Evolutionary conservation across 35 echinoderm and acorn worm genomes (phyloP), one percentile per base, ranked within the genome.

Genomic region (Heliocidaris erythrogramma): DNA sequence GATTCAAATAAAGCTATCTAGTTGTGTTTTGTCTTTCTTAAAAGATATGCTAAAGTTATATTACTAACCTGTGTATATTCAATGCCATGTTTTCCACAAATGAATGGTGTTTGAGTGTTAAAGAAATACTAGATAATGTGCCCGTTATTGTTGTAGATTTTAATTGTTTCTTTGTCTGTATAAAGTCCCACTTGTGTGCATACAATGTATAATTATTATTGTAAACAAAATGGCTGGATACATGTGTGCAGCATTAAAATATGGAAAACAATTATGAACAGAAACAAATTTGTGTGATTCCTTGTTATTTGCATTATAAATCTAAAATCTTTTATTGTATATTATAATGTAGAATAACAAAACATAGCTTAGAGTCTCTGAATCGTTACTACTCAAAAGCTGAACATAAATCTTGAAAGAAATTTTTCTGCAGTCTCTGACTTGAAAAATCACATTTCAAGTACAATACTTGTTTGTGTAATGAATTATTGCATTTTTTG

Each of bases 181-280:
- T 27, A 78, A 78, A 78, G 65, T 78, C 65, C 65, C 65, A 78
- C 21, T 78, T 78, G 65, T 78, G 65, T 78, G 65, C 65, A 78
- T 78, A 78, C 65, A 78, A 78, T 78, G 65, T 78, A 78, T 78
- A 78, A 78, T 29, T 78, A 78, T 29, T 78, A 78, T 78, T 78
- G 65, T 78, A 78, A 78, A 78, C 65, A 78, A 78, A 78, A 78
- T 78, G 65, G 65, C 65, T 78, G 65, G 65, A 78, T 78, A 78
- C 65, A 78, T 78, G 65, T 78, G 65, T 78, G 65, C 65, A 78
- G 65, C 65, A 78, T 78, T 78, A 78, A 78, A 78, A n/a, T 78
- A 78, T n/a, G 65, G 65, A 78, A 78, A 78, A 78, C 17, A 78
- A 78, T 7, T 78, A 78, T 78, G 65, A 78, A 78, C 65, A 78